Conservation (phyloP, 2,888 invertebrate genomes). For the Cephus pulcher region DNA sequence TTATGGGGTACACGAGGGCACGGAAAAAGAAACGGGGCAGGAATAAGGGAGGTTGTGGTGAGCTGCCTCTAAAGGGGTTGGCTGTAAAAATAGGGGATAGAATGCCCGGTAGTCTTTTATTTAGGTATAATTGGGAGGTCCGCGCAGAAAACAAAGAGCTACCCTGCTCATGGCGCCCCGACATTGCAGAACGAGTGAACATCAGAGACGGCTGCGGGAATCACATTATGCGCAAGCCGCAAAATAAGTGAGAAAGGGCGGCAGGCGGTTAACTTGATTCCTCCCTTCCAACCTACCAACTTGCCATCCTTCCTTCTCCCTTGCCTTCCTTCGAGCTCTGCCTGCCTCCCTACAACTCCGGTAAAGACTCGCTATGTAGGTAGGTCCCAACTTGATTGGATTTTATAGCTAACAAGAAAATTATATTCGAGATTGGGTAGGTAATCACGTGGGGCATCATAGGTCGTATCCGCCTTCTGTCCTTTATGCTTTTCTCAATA, state of each 20-base stretch:
- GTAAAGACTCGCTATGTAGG: background rate
- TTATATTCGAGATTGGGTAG: conserved; percentile 64
- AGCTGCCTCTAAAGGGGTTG: background rate
- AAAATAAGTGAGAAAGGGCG: conserved; percentile 57
- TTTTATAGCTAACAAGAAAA: conserved; percentile 65
- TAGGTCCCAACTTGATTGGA: conserved; percentile 53
- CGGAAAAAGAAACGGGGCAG: background rate
- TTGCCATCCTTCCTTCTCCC: conserved; percentile 2
- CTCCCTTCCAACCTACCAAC: conserved; percentile 20
- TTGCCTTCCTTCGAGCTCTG: conserved; percentile 22
- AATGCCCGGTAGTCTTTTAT: conserved; percentile 39
- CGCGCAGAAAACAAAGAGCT: conserved; percentile 43
- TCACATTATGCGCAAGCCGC: conserved; percentile 44
- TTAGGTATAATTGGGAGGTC: conserved; percentile 51
- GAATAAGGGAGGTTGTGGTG: background rate
- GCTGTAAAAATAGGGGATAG: background rate
- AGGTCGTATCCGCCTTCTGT: background rate
- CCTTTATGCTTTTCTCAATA: background rate
- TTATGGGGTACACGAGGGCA: background rate
- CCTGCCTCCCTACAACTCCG: conserved; percentile 4
- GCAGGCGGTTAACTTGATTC: conserved; percentile 53
- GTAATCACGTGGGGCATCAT: conserved; percentile 50
- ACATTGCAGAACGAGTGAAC: conserved; percentile 22
- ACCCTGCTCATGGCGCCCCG: conserved; percentile 24
- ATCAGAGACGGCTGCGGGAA: conserved; percentile 34